These are phyloP conservation scores for Cryptomyrus ogoouensis DNA, from an alignment of 2,113 vertebrate genomes.

Conservation along the genomic window DNA sequence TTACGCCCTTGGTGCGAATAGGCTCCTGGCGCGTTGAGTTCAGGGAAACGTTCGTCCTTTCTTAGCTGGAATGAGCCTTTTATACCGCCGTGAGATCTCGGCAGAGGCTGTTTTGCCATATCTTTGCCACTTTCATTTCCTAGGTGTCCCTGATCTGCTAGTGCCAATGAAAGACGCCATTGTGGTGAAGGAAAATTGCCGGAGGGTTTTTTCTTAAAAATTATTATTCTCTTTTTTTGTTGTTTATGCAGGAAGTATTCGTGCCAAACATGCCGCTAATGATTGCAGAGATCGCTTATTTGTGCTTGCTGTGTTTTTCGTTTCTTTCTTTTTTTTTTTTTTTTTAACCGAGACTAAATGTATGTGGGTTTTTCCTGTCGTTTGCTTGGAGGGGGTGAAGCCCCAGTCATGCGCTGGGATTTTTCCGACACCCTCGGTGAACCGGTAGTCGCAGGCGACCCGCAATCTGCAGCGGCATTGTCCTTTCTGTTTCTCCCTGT, in stretches of 20 bases:
- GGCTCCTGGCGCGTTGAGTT: constrained; percentile 52
- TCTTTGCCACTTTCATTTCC: constrained; percentile 50
- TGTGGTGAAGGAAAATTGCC: constrained; percentile 65
- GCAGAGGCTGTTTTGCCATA: constrained; percentile 15
- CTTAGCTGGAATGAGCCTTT: constrained; percentile 36
- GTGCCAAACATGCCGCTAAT: constrained; percentile 44
- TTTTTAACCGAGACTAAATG: constrained; percentile 17
- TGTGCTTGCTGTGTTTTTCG: constrained; percentile 20
- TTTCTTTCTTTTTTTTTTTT: constrained; percentile 21
- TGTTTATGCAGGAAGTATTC: constrained; percentile 51
- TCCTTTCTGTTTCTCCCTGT: not conserved
- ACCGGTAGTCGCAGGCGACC: not conserved
- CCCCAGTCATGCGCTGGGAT: not conserved
- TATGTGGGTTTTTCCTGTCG: constrained; percentile 7
- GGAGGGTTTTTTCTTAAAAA: constrained; percentile 39
- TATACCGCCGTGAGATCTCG: constrained; percentile 31
- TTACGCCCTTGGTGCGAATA: constrained; percentile 48
- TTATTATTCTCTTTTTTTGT: constrained; percentile 29
- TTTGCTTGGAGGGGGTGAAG: constrained; percentile 9
- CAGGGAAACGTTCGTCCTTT: constrained; percentile 37
- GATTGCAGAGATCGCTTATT: constrained; percentile 43
- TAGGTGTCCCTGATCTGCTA: constrained; percentile 58
- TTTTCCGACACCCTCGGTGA: constrained; percentile 2
- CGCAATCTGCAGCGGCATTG: not conserved
- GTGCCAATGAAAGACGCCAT: constrained; percentile 67